These are phyloP conservation scores for Neodontobutis hainanensis DNA, from an alignment of 2,113 vertebrate genomes.

Conservation along the genomic window DNA sequence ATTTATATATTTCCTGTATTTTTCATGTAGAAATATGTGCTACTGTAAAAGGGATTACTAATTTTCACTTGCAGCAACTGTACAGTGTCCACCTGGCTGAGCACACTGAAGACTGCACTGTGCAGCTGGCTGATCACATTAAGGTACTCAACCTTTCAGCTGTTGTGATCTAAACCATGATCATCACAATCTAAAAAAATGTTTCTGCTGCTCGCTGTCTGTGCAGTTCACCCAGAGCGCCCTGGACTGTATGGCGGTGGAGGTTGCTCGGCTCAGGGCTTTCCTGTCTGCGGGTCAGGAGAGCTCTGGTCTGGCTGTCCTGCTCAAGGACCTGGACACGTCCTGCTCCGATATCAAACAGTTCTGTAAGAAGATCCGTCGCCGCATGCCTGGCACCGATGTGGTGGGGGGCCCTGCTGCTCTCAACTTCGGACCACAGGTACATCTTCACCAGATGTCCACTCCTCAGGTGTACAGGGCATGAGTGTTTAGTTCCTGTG, in stretches of 20 bases:
- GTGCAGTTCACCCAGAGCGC: conserved; percentile 93
- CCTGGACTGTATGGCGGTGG: conserved; percentile 94
- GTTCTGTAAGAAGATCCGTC: conserved; percentile 98
- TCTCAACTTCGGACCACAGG: conserved; percentile 81
- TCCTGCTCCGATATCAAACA: conserved; percentile 93
- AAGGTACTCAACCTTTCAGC: conserved; percentile 61
- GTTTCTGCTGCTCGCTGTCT: background rate
- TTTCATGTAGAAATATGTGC: background rate
- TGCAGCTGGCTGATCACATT: conserved; percentile 95
- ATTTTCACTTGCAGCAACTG: conserved; percentile 82
- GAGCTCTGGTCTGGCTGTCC: conserved; percentile 80
- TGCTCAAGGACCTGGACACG: conserved; percentile 94
- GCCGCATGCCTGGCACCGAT: conserved; percentile 94
- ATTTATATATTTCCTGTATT: background rate
- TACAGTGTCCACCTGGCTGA: conserved; percentile 94
- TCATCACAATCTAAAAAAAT: background rate
- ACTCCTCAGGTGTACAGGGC: background rate
- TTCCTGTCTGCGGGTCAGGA: conserved; percentile 90
- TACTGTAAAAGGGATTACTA: background rate
- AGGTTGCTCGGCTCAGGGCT: conserved; percentile 87
- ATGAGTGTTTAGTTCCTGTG: background rate
- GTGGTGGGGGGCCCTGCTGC: conserved; percentile 90
- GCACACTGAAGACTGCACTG: conserved; percentile 89
- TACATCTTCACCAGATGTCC: conserved; percentile 17
- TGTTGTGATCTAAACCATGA: background rate